These are phyloP conservation scores for Homarus gammarus DNA, from an alignment of 2,888 invertebrate species.

Conservation along the genomic window DNA sequence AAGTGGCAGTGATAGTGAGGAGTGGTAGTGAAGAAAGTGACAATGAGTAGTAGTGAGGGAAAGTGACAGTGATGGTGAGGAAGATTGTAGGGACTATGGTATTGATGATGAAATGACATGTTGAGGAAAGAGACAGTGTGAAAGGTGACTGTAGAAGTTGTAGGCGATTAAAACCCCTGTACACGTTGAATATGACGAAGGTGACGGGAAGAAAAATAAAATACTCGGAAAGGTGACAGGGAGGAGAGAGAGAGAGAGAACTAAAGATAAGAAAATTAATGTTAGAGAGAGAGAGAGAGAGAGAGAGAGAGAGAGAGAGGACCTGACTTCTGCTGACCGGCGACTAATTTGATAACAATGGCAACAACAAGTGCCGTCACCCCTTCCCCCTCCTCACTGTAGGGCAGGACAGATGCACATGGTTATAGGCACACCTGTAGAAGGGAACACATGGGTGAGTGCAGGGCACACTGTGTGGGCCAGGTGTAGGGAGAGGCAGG, in stretches of 20 bases:
- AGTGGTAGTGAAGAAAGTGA: not conserved
- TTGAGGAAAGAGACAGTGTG: not conserved
- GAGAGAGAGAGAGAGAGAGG: not conserved
- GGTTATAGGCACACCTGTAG: not conserved
- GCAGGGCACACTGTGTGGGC: too few relatives aligned
- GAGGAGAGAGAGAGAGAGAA: not conserved
- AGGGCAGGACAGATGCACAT: not conserved
- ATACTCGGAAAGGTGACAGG: not conserved
- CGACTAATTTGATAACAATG: constrained; percentile 47
- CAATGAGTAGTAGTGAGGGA: not conserved
- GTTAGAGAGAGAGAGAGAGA: not conserved
- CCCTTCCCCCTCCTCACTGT: not conserved
- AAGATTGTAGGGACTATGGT: not conserved
- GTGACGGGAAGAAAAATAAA: not conserved
- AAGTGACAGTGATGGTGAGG: not conserved
- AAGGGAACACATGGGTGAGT: not conserved
- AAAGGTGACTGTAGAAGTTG: too few relatives aligned
- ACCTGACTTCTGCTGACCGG: not conserved
- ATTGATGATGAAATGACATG: too few relatives aligned
- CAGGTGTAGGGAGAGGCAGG: too few relatives aligned
- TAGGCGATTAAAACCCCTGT: too few relatives aligned
- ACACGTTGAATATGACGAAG: too few relatives aligned
- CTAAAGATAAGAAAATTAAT: not conserved
- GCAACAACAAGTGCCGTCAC: constrained; percentile 23
- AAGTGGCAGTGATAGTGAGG: not conserved